phyloP scores from a whole-genome alignment of 2,113 vertebrate species.

The Fukomys damarensis region DNA sequence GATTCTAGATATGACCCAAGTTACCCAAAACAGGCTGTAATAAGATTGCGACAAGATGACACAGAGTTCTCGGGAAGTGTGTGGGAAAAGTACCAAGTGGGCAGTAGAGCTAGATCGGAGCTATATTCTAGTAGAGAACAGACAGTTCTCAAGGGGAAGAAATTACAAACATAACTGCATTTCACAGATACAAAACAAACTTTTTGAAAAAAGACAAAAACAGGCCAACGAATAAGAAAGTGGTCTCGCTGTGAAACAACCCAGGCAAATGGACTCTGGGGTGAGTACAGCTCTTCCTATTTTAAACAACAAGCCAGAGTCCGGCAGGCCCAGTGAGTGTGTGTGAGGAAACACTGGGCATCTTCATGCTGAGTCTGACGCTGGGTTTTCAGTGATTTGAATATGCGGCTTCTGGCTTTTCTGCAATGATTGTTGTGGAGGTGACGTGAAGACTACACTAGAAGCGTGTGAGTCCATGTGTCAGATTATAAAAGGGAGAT shows the following conservation, averaged over 20 bases:
- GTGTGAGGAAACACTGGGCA: neutral
- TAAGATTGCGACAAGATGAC: neutral
- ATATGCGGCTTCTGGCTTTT: neutral
- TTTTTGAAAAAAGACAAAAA: neutral
- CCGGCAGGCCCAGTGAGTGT: neutral
- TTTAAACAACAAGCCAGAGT: neutral
- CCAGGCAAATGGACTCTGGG: neutral
- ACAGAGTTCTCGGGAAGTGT: neutral
- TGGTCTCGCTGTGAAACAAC: neutral
- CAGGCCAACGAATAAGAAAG: neutral
- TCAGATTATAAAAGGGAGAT: neutral
- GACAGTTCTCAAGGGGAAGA: neutral
- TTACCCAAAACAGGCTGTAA: neutral
- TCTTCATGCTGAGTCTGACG: neutral
- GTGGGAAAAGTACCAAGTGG: neutral
- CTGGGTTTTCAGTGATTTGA: neutral
- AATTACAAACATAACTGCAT: neutral
- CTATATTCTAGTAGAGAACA: neutral
- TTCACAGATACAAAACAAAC: neutral
- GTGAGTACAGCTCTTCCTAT: neutral
- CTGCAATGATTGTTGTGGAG: neutral
- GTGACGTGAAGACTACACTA: neutral
- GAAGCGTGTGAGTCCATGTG: neutral
- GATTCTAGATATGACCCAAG: neutral
- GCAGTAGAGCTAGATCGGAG: neutral